A percentile compares a stretch with the other conserved stretches of the same genome.
Conservation (phyloP, 2,888 invertebrate genomes). For the Chymomyza caudatula region DNA sequence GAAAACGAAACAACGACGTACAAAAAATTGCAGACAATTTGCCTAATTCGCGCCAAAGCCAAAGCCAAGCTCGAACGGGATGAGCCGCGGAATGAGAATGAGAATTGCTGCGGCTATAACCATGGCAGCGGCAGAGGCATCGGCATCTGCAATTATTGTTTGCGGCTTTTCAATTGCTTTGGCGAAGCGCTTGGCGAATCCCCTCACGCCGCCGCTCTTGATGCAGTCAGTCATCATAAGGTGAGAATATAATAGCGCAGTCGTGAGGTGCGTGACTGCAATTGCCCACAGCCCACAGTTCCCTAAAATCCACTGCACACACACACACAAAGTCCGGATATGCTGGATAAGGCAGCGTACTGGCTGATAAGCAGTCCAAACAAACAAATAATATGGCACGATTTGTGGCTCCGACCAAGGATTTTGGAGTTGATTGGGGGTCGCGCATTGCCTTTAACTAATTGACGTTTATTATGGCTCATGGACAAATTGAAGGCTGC, state of each 20-base stretch:
- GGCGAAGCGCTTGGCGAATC: slow-evolving; percentile 15
- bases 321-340: background rate
- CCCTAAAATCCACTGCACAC: slow-evolving; percentile 28
- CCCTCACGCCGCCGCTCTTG: slow-evolving; percentile 4
- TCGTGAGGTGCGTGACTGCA: slow-evolving; percentile 78
- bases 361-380: slow-evolving; percentile 65
- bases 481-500: slow-evolving; percentile 5
- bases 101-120: slow-evolving; percentile 46
- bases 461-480: slow-evolving; percentile 59
- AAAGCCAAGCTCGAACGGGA: slow-evolving; percentile 41
- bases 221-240: slow-evolving; percentile 66
- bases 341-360: background rate
- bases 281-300: slow-evolving; percentile 64
- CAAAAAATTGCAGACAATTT: slow-evolving; percentile 67
- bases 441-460: slow-evolving; percentile 59
- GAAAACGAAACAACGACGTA: background rate
- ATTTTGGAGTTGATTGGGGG: slow-evolving; percentile 56
- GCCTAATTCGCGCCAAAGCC: slow-evolving; percentile 56
- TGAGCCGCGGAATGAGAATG: slow-evolving; percentile 37
- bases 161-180: slow-evolving; percentile 71
- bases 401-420: slow-evolving; percentile 47
- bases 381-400: slow-evolving; percentile 70
- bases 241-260: slow-evolving; percentile 76
- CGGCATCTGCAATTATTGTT: slow-evolving; percentile 66
- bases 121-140: slow-evolving; percentile 20